These are phyloP conservation scores for Eulemur rubriventer DNA, from an alignment of 2,797 vertebrate genomes.

Conservation along the genomic window DNA sequence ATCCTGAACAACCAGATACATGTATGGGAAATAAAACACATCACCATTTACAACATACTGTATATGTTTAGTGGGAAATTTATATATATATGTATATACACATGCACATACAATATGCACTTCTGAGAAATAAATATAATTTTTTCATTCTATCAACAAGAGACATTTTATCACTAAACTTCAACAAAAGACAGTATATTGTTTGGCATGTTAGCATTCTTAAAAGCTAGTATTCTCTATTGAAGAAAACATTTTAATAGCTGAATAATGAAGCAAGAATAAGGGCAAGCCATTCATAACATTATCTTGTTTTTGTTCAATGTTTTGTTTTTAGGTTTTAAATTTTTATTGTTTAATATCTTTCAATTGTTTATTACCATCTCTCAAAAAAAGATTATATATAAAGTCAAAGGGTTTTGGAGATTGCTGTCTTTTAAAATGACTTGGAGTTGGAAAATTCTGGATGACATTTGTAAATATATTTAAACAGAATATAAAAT, in stretches of 20 bases:
- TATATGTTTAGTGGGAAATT: not conserved
- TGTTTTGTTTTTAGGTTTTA: not conserved
- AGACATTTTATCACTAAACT: not conserved
- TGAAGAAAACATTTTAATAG: not conserved
- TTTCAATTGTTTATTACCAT: not conserved
- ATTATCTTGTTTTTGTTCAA: not conserved
- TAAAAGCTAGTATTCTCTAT: not conserved
- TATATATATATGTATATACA: not conserved
- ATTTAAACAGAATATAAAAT: not conserved
- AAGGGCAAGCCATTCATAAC: not conserved
- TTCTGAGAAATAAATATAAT: not conserved
- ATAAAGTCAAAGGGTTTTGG: not conserved
- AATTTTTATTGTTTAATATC: not conserved
- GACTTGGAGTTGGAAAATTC: not conserved
- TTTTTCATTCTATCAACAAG: not conserved
- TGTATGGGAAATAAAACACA: not conserved
- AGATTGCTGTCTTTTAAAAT: not conserved
- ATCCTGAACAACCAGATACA: not conserved
- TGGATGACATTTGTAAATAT: not conserved
- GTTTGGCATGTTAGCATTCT: not conserved
- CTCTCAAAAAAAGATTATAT: not conserved
- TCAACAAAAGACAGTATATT: not conserved
- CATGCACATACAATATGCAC: not conserved
- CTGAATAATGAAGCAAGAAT: not conserved
- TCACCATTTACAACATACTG: not conserved